Conservation (phyloP, 2,888 invertebrate genomes). For the Gandaritis pyraliata region DNA sequence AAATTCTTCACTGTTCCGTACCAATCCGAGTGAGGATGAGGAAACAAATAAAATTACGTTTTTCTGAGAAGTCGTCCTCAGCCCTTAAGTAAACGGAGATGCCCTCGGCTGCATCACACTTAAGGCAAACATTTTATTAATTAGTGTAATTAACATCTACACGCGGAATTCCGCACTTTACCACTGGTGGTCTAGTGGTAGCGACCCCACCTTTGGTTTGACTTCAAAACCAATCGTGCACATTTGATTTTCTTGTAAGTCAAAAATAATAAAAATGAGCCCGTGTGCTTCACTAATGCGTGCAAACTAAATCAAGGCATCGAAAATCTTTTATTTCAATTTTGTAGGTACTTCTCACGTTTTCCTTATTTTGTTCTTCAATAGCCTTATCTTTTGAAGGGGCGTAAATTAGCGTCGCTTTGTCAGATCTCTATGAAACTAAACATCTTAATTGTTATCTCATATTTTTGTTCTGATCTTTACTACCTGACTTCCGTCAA, state of each 20-base stretch:
- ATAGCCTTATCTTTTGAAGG: conserved; percentile 43
- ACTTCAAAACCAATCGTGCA: too few species aligned
- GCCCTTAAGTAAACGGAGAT: conserved; percentile 47
- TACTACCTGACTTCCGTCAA: conserved; percentile 83
- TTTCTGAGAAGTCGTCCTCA: conserved; percentile 48
- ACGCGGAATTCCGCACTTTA: conserved; percentile 43
- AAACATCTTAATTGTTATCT: conserved; percentile 82
- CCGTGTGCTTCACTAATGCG: too few species aligned
- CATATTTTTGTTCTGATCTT: conserved; percentile 80
- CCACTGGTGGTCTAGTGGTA: too few species aligned
- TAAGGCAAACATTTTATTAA: conserved; percentile 48
- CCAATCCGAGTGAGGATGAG: too few species aligned
- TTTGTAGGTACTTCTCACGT: conserved; percentile 22
- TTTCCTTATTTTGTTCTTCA: conserved; percentile 16
- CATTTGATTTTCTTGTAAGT: too few species aligned
- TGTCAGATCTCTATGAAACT: conserved; percentile 79
- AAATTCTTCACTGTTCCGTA: too few species aligned
- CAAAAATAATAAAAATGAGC: too few species aligned
- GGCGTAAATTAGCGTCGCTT: conserved; percentile 78
- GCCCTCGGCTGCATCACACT: conserved; percentile 43
- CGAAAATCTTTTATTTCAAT: too few species aligned
- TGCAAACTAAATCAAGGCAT: too few species aligned
- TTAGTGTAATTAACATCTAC: conserved; percentile 50
- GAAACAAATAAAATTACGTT: too few species aligned
- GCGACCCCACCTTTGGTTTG: too few species aligned